Evolutionary conservation across 2,888 invertebrate species (phyloP).

Genomic region (Trichogramma dendrolimi): DNA sequence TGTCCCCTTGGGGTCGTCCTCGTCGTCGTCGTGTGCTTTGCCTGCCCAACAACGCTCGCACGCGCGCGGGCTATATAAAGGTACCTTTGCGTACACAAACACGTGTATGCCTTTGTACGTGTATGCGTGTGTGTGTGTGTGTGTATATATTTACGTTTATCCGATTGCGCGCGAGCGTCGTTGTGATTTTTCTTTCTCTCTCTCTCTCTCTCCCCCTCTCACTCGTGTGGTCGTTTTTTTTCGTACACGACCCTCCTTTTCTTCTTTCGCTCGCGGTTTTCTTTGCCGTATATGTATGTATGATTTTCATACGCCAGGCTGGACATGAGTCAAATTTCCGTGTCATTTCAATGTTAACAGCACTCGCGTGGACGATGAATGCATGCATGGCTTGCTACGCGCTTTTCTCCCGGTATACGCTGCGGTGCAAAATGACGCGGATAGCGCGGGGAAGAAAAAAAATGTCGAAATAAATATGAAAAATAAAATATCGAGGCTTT

Average conservation of each 20-base stretch:
- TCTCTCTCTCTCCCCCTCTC: no score
- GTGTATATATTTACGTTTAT: no score
- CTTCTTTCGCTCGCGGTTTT: conserved; percentile 5
- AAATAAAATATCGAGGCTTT: neutral
- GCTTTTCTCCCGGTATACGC: conserved; percentile 13
- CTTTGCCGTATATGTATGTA: neutral
- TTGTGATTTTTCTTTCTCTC: no score
- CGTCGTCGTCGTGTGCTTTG: no score
- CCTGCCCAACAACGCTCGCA: no score
- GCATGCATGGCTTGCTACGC: neutral
- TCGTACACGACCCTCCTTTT: neutral
- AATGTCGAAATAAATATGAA: neutral
- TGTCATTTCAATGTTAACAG: conserved; percentile 7
- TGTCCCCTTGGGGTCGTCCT: conserved; percentile 13
- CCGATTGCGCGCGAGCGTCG: no score
- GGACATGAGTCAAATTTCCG: conserved; percentile 11
- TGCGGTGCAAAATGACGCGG: neutral
- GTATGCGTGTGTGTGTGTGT: no score
- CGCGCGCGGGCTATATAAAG: no score
- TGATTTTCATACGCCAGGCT: neutral
- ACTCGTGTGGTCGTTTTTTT: neutral
- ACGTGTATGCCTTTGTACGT: no score
- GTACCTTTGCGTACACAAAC: no score
- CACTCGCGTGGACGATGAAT: neutral
- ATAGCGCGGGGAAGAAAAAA: neutral